Conservation (phyloP, 2,797 vertebrate genomes). For the Muscicapa comitata region DNA sequence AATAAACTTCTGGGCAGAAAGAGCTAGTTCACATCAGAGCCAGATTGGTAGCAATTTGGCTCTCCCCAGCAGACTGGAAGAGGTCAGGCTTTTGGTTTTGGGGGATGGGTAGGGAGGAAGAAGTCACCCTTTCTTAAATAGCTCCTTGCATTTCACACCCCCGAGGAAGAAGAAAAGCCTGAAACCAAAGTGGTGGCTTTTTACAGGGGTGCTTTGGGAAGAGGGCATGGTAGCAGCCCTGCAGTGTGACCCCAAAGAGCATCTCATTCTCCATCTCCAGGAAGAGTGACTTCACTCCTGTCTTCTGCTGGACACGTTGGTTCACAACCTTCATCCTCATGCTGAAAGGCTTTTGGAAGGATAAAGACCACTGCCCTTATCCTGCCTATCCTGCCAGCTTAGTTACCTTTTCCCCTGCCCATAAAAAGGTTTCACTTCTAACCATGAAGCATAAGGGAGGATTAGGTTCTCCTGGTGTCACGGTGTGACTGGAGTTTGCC, state of each 20-base stretch:
- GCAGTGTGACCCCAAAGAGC: background rate
- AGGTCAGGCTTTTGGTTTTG: background rate
- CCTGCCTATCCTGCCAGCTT: background rate
- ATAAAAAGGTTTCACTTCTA: background rate
- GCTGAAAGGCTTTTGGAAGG: background rate
- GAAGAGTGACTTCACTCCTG: background rate
- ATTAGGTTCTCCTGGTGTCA: background rate
- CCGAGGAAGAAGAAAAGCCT: background rate
- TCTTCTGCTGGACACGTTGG: background rate
- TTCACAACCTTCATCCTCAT: background rate
- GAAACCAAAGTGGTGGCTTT: background rate
- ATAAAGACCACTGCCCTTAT: background rate
- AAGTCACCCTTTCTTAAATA: background rate
- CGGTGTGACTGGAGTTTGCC: too few relatives aligned
- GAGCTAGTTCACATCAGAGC: background rate
- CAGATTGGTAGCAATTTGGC: background rate
- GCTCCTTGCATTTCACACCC: background rate
- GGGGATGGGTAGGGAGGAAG: background rate
- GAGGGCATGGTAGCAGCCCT: rapidly evolving
- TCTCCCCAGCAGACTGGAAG: background rate
- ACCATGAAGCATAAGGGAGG: rapidly evolving
- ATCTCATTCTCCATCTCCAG: background rate
- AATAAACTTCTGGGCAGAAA: constrained; percentile 39
- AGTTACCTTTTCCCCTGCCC: background rate
- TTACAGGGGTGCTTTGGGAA: background rate